phyloP scores from a whole-genome alignment of 2,113 vertebrate genomes.

The Noturus placidus region DNA sequence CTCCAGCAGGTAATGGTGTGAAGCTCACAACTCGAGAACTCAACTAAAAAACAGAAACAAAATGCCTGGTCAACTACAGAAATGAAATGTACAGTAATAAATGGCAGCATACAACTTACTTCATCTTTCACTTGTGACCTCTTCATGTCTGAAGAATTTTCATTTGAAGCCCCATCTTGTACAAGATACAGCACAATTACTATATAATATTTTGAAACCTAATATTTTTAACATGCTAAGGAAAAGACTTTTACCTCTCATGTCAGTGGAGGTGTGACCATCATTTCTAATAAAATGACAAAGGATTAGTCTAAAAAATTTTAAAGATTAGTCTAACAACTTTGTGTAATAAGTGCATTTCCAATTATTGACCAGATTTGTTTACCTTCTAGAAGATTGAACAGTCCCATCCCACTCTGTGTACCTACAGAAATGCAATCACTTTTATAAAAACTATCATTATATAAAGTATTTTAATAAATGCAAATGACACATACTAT shows the following conservation, averaged over 20 bases:
- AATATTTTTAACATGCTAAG: background rate
- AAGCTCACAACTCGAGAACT: constrained; percentile 68
- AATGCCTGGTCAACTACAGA: background rate
- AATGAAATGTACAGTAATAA: background rate
- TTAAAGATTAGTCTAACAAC: background rate
- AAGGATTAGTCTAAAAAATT: background rate
- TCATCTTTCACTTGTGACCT: background rate
- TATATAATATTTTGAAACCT: background rate
- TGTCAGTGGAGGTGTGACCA: background rate
- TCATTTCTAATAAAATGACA: constrained; percentile 21
- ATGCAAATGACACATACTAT: background rate
- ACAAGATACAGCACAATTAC: background rate
- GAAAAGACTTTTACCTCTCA: constrained; percentile 24
- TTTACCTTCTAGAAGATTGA: constrained; percentile 20
- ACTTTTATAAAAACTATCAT: background rate
- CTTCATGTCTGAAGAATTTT: constrained; percentile 4
- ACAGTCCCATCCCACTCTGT: background rate
- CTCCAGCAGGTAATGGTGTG: constrained; percentile 61
- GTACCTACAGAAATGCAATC: background rate
- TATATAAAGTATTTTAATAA: background rate
- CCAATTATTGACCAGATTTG: background rate
- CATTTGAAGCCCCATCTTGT: constrained; percentile 9
- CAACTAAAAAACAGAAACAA: constrained; percentile 38
- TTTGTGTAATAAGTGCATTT: background rate
- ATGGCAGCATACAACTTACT: constrained; percentile 33